Conservation (phyloP, 1,140 invertebrate genomes). For the Tetragnatha versicolor region DNA sequence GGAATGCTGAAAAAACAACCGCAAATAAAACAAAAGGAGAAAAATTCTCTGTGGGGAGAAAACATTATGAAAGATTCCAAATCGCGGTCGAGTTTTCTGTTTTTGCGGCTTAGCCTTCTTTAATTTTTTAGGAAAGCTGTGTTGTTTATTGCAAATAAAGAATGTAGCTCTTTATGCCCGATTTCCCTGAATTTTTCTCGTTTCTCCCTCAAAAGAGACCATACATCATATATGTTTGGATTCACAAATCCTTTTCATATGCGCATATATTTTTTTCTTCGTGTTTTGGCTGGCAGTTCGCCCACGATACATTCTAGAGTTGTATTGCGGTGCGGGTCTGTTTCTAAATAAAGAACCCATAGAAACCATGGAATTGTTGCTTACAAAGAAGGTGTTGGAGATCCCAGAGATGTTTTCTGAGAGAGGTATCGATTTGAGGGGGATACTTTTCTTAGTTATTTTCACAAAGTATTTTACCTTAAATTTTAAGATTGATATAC, state of each 20-base stretch:
- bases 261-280: conserved; percentile 27
- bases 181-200: conserved; percentile 19
- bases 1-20: too few species aligned
- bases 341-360: conserved; percentile 15
- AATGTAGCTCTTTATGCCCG: conserved; percentile 37
- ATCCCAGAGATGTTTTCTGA: too few species aligned
- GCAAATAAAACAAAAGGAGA: too few species aligned
- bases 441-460: too few species aligned
- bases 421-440: too few species aligned
- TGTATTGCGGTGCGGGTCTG: not conserved
- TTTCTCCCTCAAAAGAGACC: not conserved
- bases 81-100: conserved; percentile 10
- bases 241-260: conserved; percentile 41
- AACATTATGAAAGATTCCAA: conserved; percentile 24
- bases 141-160: conserved; percentile 42
- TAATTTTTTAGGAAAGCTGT: conserved; percentile 26
- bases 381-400: conserved; percentile 13
- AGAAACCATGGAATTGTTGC: conserved; percentile 8
- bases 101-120: conserved; percentile 5
- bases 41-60: too few species aligned
- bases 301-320: not conserved
- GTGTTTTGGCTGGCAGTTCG: not conserved
- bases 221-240: conserved; percentile 46
- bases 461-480: too few species aligned
- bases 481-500: too few species aligned